Percentiles rank a stretch among this genome's conserved stretches.
These are phyloP conservation scores for Chroicocephalus ridibundus DNA, from an alignment of 2,113 vertebrate species.

Conservation along the genomic window DNA sequence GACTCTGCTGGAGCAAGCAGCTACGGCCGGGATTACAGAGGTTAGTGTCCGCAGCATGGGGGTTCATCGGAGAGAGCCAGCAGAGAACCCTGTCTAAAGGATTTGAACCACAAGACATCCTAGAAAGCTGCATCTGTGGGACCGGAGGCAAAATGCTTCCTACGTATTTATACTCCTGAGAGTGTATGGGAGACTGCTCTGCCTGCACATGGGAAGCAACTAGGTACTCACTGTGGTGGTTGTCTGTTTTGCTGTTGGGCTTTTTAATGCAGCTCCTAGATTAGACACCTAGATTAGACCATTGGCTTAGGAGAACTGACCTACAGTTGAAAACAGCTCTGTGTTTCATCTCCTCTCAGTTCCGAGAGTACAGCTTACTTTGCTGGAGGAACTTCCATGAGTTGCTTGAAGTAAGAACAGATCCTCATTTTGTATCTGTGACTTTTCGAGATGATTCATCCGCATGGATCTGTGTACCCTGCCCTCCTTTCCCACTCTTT, in stretches of 20 bases:
- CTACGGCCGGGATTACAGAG: constrained; percentile 82
- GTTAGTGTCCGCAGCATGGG: constrained; percentile 43
- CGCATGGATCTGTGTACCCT: neutral
- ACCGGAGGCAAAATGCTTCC: neutral
- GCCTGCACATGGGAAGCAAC: neutral
- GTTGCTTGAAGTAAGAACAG: neutral
- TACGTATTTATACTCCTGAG: neutral
- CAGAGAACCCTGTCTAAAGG: neutral
- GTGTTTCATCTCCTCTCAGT: neutral
- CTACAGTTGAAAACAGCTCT: neutral
- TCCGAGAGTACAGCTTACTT: neutral
- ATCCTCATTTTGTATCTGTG: neutral
- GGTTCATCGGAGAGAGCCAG: neutral
- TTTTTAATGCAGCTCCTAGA: neutral
- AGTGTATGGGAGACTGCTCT: neutral
- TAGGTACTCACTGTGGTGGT: neutral
- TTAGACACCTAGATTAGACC: neutral
- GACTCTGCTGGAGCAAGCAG: constrained; percentile 78
- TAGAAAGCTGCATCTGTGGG: neutral
- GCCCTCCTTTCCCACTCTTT: neutral
- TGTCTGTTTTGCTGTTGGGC: neutral
- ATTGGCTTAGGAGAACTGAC: neutral
- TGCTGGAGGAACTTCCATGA: neutral
- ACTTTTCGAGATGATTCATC: constrained; percentile 22
- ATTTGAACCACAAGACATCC: neutral